A percentile compares a stretch with the other conserved stretches of the same genome.
phyloP scores from a whole-genome alignment of 2,113 vertebrate genomes.

The Tretioscincus oriximinensis region DNA sequence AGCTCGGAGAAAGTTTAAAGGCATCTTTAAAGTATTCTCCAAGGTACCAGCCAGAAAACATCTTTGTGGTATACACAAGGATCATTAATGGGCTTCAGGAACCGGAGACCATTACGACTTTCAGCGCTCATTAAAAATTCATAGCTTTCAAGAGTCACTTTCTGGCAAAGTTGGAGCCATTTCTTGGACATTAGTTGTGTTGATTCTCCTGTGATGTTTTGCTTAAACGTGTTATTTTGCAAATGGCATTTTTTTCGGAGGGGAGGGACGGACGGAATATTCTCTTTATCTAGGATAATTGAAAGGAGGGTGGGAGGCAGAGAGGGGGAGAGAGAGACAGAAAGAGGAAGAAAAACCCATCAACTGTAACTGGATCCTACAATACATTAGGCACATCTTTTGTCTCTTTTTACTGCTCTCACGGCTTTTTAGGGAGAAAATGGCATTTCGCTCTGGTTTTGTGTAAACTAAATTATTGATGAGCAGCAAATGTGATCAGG shows the following conservation, averaged over 20 bases:
- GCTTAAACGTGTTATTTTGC: constrained; percentile 81
- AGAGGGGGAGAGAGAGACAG: too few relatives aligned
- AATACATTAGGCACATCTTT: constrained; percentile 71
- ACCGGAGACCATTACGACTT: constrained; percentile 92
- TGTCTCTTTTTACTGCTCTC: constrained; percentile 53
- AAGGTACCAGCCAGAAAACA: constrained; percentile 84
- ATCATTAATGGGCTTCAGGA: constrained; percentile 99
- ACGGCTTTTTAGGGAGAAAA: constrained; percentile 44
- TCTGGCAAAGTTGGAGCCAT: constrained; percentile 79
- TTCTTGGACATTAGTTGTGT: constrained; percentile 73
- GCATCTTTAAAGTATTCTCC: constrained; percentile 90
- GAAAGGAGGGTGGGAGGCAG: not conserved
- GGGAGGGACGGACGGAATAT: constrained; percentile 42
- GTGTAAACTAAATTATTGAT: constrained; percentile 66
- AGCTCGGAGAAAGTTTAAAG: constrained; percentile 88
- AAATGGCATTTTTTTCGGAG: constrained; percentile 65
- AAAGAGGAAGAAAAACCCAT: constrained; percentile 54
- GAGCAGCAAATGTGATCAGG: constrained; percentile 52
- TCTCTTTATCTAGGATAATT: constrained; percentile 85
- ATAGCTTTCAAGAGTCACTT: constrained; percentile 85
- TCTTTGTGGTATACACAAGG: constrained; percentile 85
- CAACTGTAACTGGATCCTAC: constrained; percentile 87
- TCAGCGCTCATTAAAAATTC: constrained; percentile 98
- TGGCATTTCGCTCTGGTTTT: constrained; percentile 49
- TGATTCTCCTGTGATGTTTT: constrained; percentile 69